These are phyloP conservation scores for Vanacampus margaritifer DNA, from an alignment of 2,113 vertebrate species.

Conservation along the genomic window DNA sequence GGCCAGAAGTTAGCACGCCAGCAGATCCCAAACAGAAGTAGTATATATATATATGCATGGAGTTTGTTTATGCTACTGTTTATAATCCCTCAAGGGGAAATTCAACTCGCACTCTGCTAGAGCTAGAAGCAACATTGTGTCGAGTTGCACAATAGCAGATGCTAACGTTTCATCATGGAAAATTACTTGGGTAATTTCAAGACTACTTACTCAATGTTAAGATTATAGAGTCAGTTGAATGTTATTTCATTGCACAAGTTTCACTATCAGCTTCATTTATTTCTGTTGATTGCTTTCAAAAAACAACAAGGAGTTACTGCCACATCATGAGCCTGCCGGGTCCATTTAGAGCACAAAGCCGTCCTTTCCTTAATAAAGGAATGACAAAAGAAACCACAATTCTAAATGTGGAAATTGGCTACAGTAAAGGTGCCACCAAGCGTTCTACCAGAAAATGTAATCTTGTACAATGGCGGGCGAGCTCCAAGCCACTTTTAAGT, in stretches of 20 bases:
- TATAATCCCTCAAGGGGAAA: too few relatives aligned
- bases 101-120: too few relatives aligned
- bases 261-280: too few relatives aligned
- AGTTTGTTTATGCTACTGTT: too few relatives aligned
- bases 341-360: not conserved
- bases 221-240: too few relatives aligned
- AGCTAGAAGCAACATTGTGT: too few relatives aligned
- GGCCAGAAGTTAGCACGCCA: too few relatives aligned
- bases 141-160: not conserved
- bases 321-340: not conserved
- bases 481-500: constrained; percentile 25
- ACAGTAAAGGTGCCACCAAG: not conserved
- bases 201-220: too few relatives aligned
- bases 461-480: not conserved
- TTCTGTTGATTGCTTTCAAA: not conserved
- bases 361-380: not conserved
- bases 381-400: not conserved
- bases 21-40: too few relatives aligned
- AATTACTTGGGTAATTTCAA: not conserved
- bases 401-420: not conserved
- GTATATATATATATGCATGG: too few relatives aligned
- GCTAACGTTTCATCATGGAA: not conserved
- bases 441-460: not conserved
- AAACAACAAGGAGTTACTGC: not conserved
- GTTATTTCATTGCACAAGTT: not conserved